Evolutionary conservation across 1,140 invertebrate genomes (phyloP), one percentile per base, ranked within the genome.

Genomic region (Schlechtendalia chinensis): DNA sequence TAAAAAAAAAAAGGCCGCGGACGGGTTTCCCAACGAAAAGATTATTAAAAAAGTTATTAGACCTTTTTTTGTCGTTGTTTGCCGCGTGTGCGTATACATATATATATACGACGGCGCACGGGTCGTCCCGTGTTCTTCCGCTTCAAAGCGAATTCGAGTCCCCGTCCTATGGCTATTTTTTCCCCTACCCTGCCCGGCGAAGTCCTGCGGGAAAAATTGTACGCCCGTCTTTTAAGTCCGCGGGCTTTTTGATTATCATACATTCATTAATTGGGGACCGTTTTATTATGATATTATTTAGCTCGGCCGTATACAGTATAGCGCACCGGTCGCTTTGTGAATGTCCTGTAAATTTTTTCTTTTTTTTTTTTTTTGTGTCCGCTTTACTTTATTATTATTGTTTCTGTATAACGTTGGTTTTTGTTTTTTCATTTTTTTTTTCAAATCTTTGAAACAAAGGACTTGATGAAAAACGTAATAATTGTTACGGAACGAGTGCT

Each of bases 31-130:
- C 56, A 22, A 47, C 58, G 45, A 47, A 79, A 79, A 79, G 74
- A 79, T 79, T 79, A 79, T 79, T 79, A 79, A 79, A 79, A 79
- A 79, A 79, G 74, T 79, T 79, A 61, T 61, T 79, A 79, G 74
- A 63, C 74, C 74, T 79, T 79, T 79, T 79, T 79, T 24, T 16
- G n/a, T 45, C 32, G 58, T 61, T 24, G 58, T 45, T n/a, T n/a
- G n/a, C 24, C 14, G 24, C 29, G 14, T 50, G 10, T n/a, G 19
- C 11, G 27, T 27, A 8, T 10, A 16, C 29, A 16, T 58, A 11
- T 59, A 19, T 45, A 45, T 32, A n/a, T 58, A 45, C 54, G 4
- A n/a, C 5, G 19, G 6, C 29, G 56, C n/a, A 10, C 47, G 16
- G 47, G 24, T 53, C 24, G 45, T 71, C 56, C 22, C 50, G 58